Evolutionary conservation across 2,888 invertebrate genomes (phyloP).

Genomic region (Meliscaeva auricollis): DNA sequence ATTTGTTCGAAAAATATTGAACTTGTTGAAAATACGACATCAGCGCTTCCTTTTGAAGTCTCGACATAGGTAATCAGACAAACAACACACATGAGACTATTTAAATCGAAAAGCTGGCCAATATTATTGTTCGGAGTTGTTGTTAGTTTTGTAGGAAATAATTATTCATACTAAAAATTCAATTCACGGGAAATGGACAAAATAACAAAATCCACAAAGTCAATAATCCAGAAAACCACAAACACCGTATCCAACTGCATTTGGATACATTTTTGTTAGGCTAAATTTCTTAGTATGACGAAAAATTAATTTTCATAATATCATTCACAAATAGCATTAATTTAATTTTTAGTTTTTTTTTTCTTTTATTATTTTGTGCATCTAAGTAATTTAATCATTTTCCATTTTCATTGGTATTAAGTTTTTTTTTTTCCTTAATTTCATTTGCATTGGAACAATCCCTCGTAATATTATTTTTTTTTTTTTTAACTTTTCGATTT

Average conservation of each 20-base stretch:
- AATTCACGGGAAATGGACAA: too few relatives aligned
- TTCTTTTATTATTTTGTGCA: conserved; percentile 41
- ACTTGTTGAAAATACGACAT: too few relatives aligned
- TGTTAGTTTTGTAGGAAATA: too few relatives aligned
- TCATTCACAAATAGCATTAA: conserved; percentile 7
- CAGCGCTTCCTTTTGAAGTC: too few relatives aligned
- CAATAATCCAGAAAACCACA: too few relatives aligned
- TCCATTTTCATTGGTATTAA: conserved; percentile 27
- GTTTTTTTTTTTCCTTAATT: conserved; percentile 31
- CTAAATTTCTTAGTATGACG: conserved; percentile 20
- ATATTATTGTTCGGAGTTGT: too few relatives aligned
- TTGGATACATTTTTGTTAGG: conserved; percentile 40
- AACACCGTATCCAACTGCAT: conserved; percentile 51
- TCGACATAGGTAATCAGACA: too few relatives aligned
- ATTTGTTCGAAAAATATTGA: too few relatives aligned
- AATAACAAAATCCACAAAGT: too few relatives aligned
- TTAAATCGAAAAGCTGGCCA: too few relatives aligned
- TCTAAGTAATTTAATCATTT: conserved; percentile 31
- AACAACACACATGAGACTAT: too few relatives aligned
- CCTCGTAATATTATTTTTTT: neutral
- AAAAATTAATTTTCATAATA: conserved; percentile 42
- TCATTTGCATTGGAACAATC: conserved; percentile 44
- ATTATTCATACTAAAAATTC: too few relatives aligned
- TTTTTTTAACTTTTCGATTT: neutral
- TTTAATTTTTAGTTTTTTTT: conserved; percentile 28